Evolutionary conservation across 37 sponge, comb jelly and placozoan genomes (phyloP).

Genomic region (Hexactinellida sp.): DNA sequence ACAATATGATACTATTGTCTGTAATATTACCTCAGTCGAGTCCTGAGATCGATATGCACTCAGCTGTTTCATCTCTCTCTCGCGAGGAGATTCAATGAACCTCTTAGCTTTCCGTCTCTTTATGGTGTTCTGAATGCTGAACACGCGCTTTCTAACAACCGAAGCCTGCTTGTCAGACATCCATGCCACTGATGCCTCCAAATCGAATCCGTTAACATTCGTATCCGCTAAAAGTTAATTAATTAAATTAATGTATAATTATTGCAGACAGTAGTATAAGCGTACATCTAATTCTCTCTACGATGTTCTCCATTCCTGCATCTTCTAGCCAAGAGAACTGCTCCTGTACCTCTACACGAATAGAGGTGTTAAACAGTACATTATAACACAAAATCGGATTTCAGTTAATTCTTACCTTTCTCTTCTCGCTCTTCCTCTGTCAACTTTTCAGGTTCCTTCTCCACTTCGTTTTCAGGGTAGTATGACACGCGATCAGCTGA

Average conservation of each 20-base stretch:
- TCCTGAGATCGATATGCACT: neutral
- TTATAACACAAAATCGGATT: neutral
- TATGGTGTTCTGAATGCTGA: neutral
- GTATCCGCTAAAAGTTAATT: neutral
- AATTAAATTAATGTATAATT: too few species aligned
- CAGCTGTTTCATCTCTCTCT: neutral
- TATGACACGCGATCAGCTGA: neutral
- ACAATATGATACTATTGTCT: neutral
- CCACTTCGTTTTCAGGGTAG: neutral
- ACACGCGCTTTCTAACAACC: neutral
- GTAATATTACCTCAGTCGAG: neutral
- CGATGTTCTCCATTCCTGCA: constrained; percentile 9
- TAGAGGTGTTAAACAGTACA: neutral
- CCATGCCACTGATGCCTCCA: neutral
- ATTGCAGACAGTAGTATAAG: too few species aligned
- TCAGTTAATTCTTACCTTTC: constrained; percentile 8
- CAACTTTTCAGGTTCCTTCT: neutral
- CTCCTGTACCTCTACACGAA: neutral
- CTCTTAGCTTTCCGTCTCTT: neutral
- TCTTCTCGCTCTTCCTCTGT: neutral
- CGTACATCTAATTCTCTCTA: neutral
- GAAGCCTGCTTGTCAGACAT: neutral
- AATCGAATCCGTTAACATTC: constrained; percentile 2
- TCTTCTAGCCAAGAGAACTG: neutral
- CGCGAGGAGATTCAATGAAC: neutral